Evolutionary conservation across 1,140 invertebrate species (phyloP).

Genomic region (Megalonaias nervosa): DNA sequence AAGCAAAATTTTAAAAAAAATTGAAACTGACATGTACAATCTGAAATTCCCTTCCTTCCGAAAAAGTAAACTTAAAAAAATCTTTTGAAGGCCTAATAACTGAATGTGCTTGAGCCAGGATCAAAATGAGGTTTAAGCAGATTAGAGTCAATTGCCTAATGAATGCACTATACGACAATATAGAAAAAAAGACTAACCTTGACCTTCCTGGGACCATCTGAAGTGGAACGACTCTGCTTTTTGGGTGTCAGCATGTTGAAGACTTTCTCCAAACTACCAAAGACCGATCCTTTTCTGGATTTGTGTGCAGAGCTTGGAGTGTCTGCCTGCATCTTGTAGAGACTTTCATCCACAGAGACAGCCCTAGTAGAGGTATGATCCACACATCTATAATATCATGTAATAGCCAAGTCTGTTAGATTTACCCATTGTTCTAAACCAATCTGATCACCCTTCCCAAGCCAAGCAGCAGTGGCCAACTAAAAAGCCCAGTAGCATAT

Average conservation of each 20-base stretch:
- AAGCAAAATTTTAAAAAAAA: too few relatives aligned
- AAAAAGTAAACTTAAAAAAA: constrained; percentile 1
- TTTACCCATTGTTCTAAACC: too few relatives aligned
- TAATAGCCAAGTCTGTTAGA: background rate
- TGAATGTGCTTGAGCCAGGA: background rate
- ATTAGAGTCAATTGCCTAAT: background rate
- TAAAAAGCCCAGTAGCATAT: too few relatives aligned
- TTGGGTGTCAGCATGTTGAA: constrained; percentile 81
- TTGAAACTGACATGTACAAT: too few relatives aligned
- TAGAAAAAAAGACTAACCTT: constrained; percentile 56
- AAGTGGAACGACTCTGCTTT: constrained; percentile 71
- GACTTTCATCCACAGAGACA: constrained; percentile 69
- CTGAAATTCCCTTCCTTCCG: too few relatives aligned
- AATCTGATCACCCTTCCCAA: too few relatives aligned
- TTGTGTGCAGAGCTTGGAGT: constrained; percentile 72
- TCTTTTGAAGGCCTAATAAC: background rate
- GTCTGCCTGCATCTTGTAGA: constrained; percentile 58
- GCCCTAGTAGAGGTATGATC: constrained; percentile 50
- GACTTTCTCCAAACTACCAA: constrained; percentile 82
- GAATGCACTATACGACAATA: background rate
- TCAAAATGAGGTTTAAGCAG: too few relatives aligned
- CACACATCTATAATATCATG: constrained; percentile 8
- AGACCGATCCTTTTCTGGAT: constrained; percentile 71
- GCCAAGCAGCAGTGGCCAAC: too few relatives aligned
- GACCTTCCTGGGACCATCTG: constrained; percentile 68